Percentiles rank a stretch among this genome's conserved stretches.
Conservation (phyloP, 2,888 invertebrate species). For the Bembecia ichneumoniformis region DNA sequence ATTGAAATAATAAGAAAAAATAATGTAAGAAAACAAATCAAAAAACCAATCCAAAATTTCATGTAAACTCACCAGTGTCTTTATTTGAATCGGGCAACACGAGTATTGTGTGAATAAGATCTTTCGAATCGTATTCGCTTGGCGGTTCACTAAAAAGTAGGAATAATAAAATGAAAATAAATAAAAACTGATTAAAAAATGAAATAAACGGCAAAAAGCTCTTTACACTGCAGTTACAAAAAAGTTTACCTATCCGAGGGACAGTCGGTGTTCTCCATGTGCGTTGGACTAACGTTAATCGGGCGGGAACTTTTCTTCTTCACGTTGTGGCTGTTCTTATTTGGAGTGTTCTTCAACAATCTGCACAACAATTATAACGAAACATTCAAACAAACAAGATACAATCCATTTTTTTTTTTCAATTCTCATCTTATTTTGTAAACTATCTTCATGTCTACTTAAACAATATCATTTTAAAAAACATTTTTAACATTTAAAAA, state of each 20-base stretch:
- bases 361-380: slow-evolving; percentile 17
- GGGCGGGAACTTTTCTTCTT: slow-evolving; percentile 38
- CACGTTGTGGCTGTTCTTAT: slow-evolving; percentile 38
- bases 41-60: neutral
- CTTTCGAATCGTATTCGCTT: slow-evolving; percentile 59
- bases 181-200: slow-evolving; percentile 6
- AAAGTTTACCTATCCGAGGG: slow-evolving; percentile 46
- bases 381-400: too few species aligned
- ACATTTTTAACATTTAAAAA: too few species aligned
- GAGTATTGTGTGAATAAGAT: slow-evolving; percentile 55
- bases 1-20: neutral
- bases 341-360: slow-evolving; percentile 51
- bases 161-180: slow-evolving; percentile 19
- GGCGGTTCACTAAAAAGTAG: slow-evolving; percentile 51
- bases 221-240: slow-evolving; percentile 1
- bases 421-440: too few species aligned
- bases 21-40: neutral
- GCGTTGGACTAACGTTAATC: slow-evolving; percentile 42
- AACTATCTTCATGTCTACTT: too few species aligned
- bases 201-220: slow-evolving; percentile 1
- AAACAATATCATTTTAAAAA: too few species aligned
- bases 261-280: slow-evolving; percentile 51
- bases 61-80: slow-evolving; percentile 43
- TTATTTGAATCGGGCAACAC: slow-evolving; percentile 56
- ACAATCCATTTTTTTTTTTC: too few species aligned